Conservation (phyloP, 2,113 vertebrate genomes). For the Hoplias malabaricus region DNA sequence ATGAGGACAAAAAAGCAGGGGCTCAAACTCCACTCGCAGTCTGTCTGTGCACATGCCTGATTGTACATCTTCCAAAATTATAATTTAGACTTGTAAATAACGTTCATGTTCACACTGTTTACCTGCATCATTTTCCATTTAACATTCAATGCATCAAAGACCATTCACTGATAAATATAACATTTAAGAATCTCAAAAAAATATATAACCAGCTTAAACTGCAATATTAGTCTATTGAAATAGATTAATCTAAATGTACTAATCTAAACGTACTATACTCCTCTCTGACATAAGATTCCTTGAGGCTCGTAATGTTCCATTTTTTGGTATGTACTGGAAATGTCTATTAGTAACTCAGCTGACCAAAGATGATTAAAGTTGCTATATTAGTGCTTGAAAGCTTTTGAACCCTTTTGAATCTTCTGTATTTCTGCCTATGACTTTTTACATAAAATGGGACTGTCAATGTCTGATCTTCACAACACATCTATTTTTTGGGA, state of each 20-base stretch:
- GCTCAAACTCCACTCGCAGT: no score
- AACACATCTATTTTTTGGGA: no score
- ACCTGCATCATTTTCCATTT: not conserved
- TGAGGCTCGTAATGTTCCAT: not conserved
- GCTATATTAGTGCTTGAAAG: no score
- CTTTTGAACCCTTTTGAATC: no score
- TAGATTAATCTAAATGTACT: not conserved
- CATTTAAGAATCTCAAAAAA: not conserved
- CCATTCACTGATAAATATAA: not conserved
- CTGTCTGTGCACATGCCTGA: no score
- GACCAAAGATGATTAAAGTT: not conserved
- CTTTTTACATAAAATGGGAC: no score
- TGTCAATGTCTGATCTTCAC: no score
- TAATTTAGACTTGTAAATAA: not conserved
- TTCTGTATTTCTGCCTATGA: no score
- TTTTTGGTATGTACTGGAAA: constrained; percentile 15
- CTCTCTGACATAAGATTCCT: not conserved
- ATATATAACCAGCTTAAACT: not conserved
- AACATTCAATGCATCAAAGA: not conserved
- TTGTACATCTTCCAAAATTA: not conserved
- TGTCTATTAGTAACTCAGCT: not conserved
- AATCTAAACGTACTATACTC: not conserved
- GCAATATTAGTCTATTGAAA: not conserved
- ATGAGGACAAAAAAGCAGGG: no score
- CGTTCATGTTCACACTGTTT: not conserved